A percentile compares a stretch with the other conserved stretches of the same genome.
Evolutionary conservation across 2,797 vertebrate genomes (phyloP).

Genomic region (Chiroxiphia lanceolata): DNA sequence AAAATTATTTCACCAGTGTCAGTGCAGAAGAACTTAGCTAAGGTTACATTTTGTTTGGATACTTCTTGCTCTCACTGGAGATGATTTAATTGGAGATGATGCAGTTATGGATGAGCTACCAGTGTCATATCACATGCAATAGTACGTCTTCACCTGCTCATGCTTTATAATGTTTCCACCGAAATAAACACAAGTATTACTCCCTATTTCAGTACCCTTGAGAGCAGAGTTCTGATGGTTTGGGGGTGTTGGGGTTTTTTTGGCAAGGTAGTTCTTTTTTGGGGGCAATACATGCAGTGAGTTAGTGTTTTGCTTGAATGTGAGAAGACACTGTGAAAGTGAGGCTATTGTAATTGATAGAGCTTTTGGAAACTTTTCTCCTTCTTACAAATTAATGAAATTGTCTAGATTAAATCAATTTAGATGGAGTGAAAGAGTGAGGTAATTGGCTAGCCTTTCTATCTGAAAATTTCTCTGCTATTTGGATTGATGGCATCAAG

Average conservation of each 20-base stretch:
- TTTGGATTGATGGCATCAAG: conserved; percentile 33
- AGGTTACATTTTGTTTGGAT: background rate
- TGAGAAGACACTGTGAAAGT: background rate
- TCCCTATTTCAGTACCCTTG: background rate
- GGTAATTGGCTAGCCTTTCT: conserved; percentile 21
- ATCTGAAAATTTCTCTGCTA: conserved; percentile 19
- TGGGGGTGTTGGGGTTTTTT: background rate
- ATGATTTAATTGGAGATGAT: background rate
- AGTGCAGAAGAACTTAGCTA: background rate
- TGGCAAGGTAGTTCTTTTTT: background rate
- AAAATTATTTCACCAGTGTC: background rate
- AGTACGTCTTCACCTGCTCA: background rate
- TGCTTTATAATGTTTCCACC: background rate
- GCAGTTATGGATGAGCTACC: background rate
- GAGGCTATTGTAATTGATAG: conserved; percentile 27
- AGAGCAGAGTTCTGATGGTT: background rate
- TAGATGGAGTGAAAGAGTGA: conserved; percentile 7
- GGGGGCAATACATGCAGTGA: background rate
- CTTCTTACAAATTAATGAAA: conserved; percentile 46
- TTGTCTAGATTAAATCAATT: conserved; percentile 45
- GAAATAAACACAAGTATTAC: background rate
- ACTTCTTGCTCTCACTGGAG: background rate
- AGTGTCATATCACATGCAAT: background rate
- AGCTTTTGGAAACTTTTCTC: conserved; percentile 17
- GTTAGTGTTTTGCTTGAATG: background rate